These are phyloP conservation scores for Lepidocyrtoides sp. DNA, from an alignment of 2,888 invertebrate species.

Conservation along the genomic window DNA sequence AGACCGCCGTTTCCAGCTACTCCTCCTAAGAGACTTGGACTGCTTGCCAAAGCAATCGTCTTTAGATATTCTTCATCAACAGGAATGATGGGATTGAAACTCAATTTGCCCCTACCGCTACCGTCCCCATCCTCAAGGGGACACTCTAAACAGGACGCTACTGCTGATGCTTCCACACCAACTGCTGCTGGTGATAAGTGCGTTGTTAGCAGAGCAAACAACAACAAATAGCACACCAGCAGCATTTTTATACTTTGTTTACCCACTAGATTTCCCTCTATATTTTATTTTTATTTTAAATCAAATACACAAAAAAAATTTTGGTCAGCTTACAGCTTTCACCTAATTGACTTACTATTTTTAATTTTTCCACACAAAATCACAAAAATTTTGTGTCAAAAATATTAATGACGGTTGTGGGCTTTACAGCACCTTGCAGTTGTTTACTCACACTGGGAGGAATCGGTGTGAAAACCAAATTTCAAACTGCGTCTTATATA, in stretches of 20 bases:
- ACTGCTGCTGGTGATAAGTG: conserved; percentile 37
- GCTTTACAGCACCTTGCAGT: neutral
- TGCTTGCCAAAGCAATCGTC: conserved; percentile 38
- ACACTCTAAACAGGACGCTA: conserved; percentile 65
- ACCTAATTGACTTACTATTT: too few relatives aligned
- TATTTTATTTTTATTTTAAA: neutral
- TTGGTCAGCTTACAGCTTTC: neutral
- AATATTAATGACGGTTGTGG: neutral
- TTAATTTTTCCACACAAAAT: neutral
- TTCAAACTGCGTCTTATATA: neutral
- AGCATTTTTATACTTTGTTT: conserved; percentile 29
- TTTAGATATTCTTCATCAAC: conserved; percentile 50
- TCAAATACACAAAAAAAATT: neutral
- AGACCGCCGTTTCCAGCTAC: neutral
- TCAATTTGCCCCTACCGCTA: conserved; percentile 61
- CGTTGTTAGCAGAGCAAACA: conserved; percentile 27
- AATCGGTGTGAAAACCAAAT: neutral
- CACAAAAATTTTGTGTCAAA: neutral
- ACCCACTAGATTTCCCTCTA: neutral
- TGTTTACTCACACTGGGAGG: neutral
- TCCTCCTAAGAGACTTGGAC: conserved; percentile 3
- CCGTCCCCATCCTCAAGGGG: conserved; percentile 30
- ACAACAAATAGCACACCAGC: conserved; percentile 15
- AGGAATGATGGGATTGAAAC: conserved; percentile 11
- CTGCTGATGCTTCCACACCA: neutral